A percentile compares a stretch with the other conserved stretches of the same genome.
Conservation (phyloP, 2,113 vertebrate species). For the Rattus rattus region DNA sequence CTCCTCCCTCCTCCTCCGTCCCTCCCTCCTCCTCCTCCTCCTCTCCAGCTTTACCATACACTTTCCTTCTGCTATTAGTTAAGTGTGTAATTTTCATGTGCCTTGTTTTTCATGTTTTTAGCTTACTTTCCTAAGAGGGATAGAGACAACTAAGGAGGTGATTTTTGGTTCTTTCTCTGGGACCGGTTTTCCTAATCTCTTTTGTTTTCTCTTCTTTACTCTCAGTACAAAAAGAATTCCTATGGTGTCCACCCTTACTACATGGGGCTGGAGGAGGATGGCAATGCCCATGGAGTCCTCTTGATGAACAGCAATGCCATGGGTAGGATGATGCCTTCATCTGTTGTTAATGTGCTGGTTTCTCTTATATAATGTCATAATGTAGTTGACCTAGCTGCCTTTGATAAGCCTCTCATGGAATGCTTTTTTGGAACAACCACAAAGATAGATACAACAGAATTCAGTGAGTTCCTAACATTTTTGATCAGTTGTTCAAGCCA, state of each 20-base stretch:
- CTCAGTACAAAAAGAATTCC: constrained; percentile 90
- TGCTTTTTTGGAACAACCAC: background rate
- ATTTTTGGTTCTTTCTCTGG: too few relatives aligned
- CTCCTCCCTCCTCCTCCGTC: background rate
- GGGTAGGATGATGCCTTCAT: constrained; percentile 86
- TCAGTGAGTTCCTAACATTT: too few relatives aligned
- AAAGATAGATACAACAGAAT: background rate
- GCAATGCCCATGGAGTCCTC: constrained; percentile 93
- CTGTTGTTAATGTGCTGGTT: background rate
- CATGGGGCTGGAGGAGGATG: constrained; percentile 91
- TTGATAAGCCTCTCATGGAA: background rate
- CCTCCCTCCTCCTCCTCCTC: too few relatives aligned
- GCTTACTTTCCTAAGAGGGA: too few relatives aligned
- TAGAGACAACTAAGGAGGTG: too few relatives aligned
- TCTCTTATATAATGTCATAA: background rate
- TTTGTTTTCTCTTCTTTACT: background rate
- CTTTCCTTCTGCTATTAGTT: too few relatives aligned
- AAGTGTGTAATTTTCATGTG: too few relatives aligned
- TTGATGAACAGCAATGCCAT: constrained; percentile 97
- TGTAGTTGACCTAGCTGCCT: background rate
- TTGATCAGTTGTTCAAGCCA: background rate
- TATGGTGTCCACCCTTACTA: constrained; percentile 96
- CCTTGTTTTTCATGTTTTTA: too few relatives aligned
- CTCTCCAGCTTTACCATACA: too few relatives aligned
- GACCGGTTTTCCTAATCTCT: background rate